Base-by-base conservation (phyloP, 2,888 invertebrate genomes). In the Drosophila subquinaria region DNA sequence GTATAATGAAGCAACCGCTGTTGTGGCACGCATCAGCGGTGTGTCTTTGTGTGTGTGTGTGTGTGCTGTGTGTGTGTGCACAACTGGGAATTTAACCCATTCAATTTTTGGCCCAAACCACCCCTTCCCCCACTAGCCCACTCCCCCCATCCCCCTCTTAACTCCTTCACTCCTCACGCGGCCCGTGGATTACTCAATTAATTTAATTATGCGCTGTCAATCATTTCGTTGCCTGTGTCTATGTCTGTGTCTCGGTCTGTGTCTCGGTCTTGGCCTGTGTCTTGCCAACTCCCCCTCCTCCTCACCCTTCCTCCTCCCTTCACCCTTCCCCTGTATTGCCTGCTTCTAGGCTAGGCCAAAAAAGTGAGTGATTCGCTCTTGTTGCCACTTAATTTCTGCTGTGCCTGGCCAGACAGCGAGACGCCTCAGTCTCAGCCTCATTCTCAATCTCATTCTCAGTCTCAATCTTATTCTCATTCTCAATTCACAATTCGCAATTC, bases 151-250 rank as follows among this genome's bases (percentile, higher is more conserved):
- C 27, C 3, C 20, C 11, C 10, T 6, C 27, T 17, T 8, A 23
- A 33, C 48, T 17, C 8, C 15, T 68, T 73, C 73, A 70, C 69
- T 69, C 57, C 66, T 68, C 57, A 81, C 78, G 50, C 40, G 27
- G 36, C 50, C 84, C 84, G 90, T 92, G 93, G 92, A 93, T 92
- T 92, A 92, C 92, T 93, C 93, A 92, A 92, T 92, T 92, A 92
- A 92, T 92, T 92, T 92, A 92, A 92, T 92, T 92, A 92, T 92
- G 93, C 91, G 92, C 93, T 93, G 93, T 92, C 92, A 92, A 92
- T 92, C 92, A 92, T 92, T 92, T 91, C 90, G 91, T 89, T 88
- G 89, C 81, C 79, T 88, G 51, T 57, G 66, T 38, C 47, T 52
- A 43, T 56, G 82, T 73, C 67, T 52, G 57, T 35, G 52, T 17